These are phyloP conservation scores for Rhadinocentrus ornatus DNA, from an alignment of 2,797 vertebrate species.

Conservation along the genomic window DNA sequence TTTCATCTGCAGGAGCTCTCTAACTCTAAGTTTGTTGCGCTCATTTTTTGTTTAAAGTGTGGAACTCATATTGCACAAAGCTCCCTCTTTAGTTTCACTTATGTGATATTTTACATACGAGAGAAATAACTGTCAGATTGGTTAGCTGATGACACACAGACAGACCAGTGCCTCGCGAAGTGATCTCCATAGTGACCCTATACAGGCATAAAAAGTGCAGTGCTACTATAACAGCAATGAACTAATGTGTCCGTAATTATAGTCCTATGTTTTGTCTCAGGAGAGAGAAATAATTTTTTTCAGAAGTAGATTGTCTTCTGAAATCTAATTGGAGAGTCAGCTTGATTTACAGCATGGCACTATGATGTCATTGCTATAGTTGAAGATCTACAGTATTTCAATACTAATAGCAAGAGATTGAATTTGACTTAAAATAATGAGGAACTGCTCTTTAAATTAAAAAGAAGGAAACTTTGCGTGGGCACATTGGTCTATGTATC, in stretches of 20 bases:
- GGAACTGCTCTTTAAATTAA: conserved; percentile 42
- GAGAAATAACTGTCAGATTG: conserved; percentile 32
- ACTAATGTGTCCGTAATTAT: conserved; percentile 3
- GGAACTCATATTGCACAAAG: not conserved
- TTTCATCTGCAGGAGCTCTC: conserved; percentile 16
- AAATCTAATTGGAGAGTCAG: conserved; percentile 43
- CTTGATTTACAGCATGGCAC: conserved; percentile 40
- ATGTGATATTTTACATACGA: not conserved
- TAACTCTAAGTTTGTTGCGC: conserved; percentile 10
- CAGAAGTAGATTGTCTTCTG: conserved; percentile 25
- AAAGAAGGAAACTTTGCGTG: conserved; percentile 30
- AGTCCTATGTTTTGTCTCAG: conserved; percentile 29
- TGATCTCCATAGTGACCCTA: not conserved
- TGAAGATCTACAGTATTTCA: conserved; percentile 39
- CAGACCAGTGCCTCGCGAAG: not conserved
- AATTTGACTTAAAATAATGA: conserved; percentile 64
- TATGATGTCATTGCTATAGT: conserved; percentile 60
- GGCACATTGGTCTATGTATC: conserved; percentile 57
- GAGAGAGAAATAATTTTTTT: conserved; percentile 20
- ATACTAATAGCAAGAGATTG: conserved; percentile 61
- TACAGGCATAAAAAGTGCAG: not conserved
- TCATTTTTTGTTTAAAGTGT: conserved; percentile 15
- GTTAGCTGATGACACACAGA: conserved; percentile 11
- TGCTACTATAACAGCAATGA: not conserved
- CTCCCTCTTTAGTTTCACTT: not conserved